Percentiles rank a stretch among this genome's conserved stretches.
phyloP scores from a whole-genome alignment of 2,888 invertebrate species.

The Graphium colonna region DNA sequence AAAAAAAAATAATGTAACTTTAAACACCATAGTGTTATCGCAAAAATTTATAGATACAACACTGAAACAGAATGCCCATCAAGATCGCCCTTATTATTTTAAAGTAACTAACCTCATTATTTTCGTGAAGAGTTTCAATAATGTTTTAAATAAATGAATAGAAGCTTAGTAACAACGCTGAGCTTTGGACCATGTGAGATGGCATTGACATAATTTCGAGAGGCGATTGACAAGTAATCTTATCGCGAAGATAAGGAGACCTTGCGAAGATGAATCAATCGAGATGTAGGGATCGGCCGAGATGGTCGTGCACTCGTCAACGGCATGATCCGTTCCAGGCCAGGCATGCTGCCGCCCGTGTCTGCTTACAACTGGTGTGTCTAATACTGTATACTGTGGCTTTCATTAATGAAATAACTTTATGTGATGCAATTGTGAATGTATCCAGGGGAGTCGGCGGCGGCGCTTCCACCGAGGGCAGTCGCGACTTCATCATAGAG shows the following conservation, averaged over 20 bases:
- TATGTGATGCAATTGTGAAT: not conserved
- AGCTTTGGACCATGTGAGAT: no score
- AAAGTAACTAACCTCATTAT: no score
- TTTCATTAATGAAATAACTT: no score
- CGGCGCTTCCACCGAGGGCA: slow-evolving; percentile 39
- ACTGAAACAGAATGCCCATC: no score
- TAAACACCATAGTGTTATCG: no score
- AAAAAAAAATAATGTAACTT: no score
- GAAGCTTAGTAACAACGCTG: not conserved
- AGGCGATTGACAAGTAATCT: not conserved
- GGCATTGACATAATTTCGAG: not conserved
- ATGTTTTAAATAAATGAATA: no score
- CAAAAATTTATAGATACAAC: no score
- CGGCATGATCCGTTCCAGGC: slow-evolving; percentile 25
- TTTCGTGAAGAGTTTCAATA: no score
- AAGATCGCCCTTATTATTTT: no score
- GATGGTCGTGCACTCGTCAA: not conserved
- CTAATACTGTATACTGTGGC: no score
- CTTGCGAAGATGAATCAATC: slow-evolving; percentile 26
- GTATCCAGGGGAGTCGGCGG: slow-evolving; percentile 58
- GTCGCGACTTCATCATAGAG: slow-evolving; percentile 58
- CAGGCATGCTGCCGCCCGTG: slow-evolving; percentile 46
- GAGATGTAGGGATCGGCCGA: slow-evolving; percentile 8
- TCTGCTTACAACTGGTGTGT: slow-evolving; percentile 49
- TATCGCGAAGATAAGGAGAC: not conserved